Base-by-base conservation (phyloP, 2,797 vertebrate genomes). In the Picus viridis region DNA sequence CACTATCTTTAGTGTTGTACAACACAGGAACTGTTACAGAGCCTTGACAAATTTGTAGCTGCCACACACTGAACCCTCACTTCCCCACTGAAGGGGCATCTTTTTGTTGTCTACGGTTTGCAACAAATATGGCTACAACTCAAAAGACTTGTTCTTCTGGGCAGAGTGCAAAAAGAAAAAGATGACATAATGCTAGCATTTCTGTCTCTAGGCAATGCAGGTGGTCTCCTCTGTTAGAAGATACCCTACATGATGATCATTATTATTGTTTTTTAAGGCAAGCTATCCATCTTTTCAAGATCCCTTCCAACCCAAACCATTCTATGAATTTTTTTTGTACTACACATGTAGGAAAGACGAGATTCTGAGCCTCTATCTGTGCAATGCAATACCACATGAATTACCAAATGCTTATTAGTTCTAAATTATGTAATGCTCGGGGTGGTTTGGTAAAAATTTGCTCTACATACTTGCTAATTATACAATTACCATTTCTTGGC, bases 401-500 rank as follows among this genome's bases (percentile, higher is more conserved):
- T 62, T 51, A 75, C 12, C 51, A 87, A 91, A 57, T 82, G 51
- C 71, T 39, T 91, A 56, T 78, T 90, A 82, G 24, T 81, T 94
- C 80, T 79, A 65, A 90, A 91, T 86, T 71, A 87, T n/a, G 45
- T 80, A 73, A 74, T 58, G 71, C 57, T 78, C 73, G 15, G 3
- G 43, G n/a, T 41, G 88, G 81, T 92, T 76, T 20, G 64, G 49
- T 51, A 24, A 51, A 49, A 51, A 90, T 88, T 94, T 86, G 84
- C 10, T 76, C n/a, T 83, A 83, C 70, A 83, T 11, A 53, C 29
- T 89, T 82, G 80, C 83, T 61, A 59, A 88, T 93, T 93, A 93
- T 24, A 90, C 47, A 94, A 75, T 76, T 86, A 90, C 54, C 2
- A 90, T 61, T 96, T 95, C 80, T 62, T 87, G 76, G 73, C 67